These are phyloP conservation scores for Diorhabda sublineata DNA, from an alignment of 1,140 invertebrate species.

Conservation along the genomic window DNA sequence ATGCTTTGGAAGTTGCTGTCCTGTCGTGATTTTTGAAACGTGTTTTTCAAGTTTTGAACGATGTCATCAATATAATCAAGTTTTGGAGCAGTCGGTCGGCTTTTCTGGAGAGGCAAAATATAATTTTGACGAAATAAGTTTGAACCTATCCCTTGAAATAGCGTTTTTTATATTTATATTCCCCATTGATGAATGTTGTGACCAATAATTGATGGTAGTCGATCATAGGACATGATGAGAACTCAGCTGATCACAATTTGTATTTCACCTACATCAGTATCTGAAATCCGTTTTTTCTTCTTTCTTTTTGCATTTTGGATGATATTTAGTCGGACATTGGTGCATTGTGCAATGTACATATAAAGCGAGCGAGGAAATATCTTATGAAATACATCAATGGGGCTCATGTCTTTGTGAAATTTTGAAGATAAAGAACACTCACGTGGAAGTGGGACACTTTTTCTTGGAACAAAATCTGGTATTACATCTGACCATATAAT, in stretches of 20 bases:
- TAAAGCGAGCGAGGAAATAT: constrained; percentile 13
- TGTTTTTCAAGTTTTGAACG: constrained; percentile 24
- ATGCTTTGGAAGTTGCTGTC: constrained; percentile 27
- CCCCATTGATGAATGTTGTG: constrained; percentile 25
- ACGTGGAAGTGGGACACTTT: constrained; percentile 5
- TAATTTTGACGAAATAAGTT: constrained; percentile 30
- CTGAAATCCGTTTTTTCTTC: neutral
- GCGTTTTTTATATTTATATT: constrained; percentile 34
- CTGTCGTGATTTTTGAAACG: constrained; percentile 24
- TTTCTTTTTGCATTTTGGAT: neutral
- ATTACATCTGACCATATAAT: constrained; percentile 5
- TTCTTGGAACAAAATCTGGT: constrained; percentile 5
- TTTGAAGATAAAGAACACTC: neutral
- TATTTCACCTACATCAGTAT: constrained; percentile 12
- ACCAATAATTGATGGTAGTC: constrained; percentile 11
- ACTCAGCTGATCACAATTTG: constrained; percentile 8
- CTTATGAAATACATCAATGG: constrained; percentile 18
- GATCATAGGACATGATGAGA: constrained; percentile 18
- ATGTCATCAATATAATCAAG: constrained; percentile 33
- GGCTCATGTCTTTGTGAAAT: constrained; percentile 6
- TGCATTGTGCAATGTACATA: constrained; percentile 13
- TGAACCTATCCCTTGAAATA: constrained; percentile 33
- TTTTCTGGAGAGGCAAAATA: constrained; percentile 35
- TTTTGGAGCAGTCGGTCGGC: constrained; percentile 23
- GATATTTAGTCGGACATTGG: constrained; percentile 1